Base-by-base conservation (phyloP, 1,140 invertebrate genomes). In the Lordiphosa clarofinis region DNA sequence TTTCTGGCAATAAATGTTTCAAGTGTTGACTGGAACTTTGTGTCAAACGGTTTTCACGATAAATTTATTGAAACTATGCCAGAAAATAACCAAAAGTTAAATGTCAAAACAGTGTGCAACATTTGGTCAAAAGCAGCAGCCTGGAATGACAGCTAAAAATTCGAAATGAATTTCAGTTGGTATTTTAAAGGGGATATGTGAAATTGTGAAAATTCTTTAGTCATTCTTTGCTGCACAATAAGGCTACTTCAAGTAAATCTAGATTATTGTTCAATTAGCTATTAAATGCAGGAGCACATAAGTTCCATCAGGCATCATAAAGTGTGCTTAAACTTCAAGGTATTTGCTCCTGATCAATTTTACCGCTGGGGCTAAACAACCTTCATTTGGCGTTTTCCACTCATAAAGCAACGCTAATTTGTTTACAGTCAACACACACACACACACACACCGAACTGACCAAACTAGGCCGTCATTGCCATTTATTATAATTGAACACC, bases 401-500 rank as follows among this genome's bases (percentile, higher is more conserved):
- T 48, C 47, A 49, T 49, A 49, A 49, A 38, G 38, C 38, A 36
- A 50, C 35, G 36, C 49, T 71, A 74, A 66, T 74, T 60, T 64
- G 64, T 64, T 69, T 69, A 68, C 56, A 50, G 31, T 43, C 38
- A 68, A 37, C 50, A 38, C 33, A 60, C 21, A 50, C 47, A 52
- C 10, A 50, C 15, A 40, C 7, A 8, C 15, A 38, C 15, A 53
- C 53, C 53, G 39, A 43, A 54, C 42, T 56, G 57, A 36, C 31
- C 56, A 67, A 63, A 71, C 57, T 64, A 66, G 65, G 60, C 39
- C 62, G 52, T n/a, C 53, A 49, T 39, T 59, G 66, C 53, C 60
- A 75, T 81, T 81, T 72, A 64, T 67, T 72, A 68, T 81, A 75
- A 82, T 81, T 65, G 58, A 58, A 64, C 57, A 31, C 35, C 65